phyloP scores from a whole-genome alignment of 2,797 vertebrate genomes.

The Phataginus tetradactyla region DNA sequence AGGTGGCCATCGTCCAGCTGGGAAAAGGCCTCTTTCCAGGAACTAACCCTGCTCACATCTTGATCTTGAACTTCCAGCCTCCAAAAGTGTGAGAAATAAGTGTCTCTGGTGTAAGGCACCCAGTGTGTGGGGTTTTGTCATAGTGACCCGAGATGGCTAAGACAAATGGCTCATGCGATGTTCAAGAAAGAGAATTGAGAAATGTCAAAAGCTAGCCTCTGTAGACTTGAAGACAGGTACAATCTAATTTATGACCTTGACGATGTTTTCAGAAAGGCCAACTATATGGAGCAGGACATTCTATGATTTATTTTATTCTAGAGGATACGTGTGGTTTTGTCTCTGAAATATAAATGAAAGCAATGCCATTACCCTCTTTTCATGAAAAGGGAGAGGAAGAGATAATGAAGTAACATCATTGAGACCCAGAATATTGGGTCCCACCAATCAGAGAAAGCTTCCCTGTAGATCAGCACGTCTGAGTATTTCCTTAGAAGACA shows the following conservation, averaged over 20 bases:
- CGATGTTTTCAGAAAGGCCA: neutral
- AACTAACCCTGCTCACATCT: neutral
- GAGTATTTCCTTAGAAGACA: neutral
- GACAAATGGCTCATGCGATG: no score
- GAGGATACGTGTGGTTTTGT: neutral
- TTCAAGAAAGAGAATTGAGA: neutral
- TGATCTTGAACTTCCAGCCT: neutral
- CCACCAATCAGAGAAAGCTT: neutral
- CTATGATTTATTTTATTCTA: neutral
- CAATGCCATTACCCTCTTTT: neutral
- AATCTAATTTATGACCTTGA: neutral
- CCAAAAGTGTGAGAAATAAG: neutral
- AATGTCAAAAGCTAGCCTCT: neutral
- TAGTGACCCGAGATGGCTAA: neutral
- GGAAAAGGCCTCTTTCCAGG: neutral
- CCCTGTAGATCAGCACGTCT: neutral
- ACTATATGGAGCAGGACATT: no score
- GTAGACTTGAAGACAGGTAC: neutral
- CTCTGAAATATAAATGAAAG: neutral
- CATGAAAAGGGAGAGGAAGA: neutral
- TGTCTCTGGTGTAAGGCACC: neutral
- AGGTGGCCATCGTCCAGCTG: no score
- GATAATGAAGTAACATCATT: rapidly evolving
- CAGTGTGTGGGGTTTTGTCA: neutral
- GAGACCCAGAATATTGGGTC: neutral